Base-by-base conservation (phyloP, 2,888 invertebrate genomes). In the Mythimna impura region DNA sequence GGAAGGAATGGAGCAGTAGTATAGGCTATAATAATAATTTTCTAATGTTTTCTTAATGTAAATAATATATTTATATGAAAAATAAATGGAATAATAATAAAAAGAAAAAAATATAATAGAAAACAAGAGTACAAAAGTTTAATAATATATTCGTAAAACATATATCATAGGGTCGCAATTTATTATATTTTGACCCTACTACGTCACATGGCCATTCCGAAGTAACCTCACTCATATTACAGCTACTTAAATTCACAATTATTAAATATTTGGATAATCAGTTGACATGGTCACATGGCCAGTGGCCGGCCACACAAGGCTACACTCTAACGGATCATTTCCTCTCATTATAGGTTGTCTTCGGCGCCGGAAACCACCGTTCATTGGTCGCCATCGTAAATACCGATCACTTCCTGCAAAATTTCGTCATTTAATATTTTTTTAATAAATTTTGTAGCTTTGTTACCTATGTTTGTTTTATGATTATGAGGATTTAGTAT, bases 331-430 rank as follows among this genome's bases (percentile, higher is more conserved):
- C 83, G 88, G 87, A 76, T 68, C 66, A 76, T 81, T 78, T 85
- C 85, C 78, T 85, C 86, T 86, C 73, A 81, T 86, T 76, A 86
- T 76, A 71, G 70, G 72, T 84, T 87, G 87, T 84, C 86, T 88
- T 90, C 86, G 89, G 82, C 85, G 86, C 89, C 94, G 94, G 94
- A 94, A 92, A 89, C 83, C 86, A 87, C 90, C 92, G 87, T 88
- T 93, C 92, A 92, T 90, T 89, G 89, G 84, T 86, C 87, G 89
- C 88, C 90, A 88, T 91, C 90, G 88, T 92, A 92, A 91, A 92
- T 91, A 87, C 90, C 88, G 84, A 90, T 89, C 90, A 88, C 90
- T 93, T 95, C 94, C 94, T 91, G 93, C 88, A 77, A 86, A 88
- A 84, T 84, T 83, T 67, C 71, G 80, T 81, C 77, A 80, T 76